Evolutionary conservation across 2,888 invertebrate genomes (phyloP), one percentile per base, ranked within the genome.

Genomic region (Leucozona laternaria): DNA sequence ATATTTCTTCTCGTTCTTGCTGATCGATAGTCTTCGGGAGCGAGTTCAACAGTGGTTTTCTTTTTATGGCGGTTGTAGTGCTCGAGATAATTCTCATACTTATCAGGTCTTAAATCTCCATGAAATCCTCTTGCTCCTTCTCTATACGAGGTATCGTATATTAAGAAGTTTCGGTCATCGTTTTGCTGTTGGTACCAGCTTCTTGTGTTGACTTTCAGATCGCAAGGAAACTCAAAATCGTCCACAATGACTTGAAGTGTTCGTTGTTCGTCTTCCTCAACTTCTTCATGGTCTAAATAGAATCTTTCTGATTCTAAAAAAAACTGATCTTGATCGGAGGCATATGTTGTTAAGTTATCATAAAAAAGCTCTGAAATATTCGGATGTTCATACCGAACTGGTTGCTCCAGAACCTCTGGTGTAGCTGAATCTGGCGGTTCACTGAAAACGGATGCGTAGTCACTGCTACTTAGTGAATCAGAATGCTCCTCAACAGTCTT

Each of bases 371-470:
- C 91, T 3, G 91, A 91, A 88, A 92, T 90, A 76, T 90, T 91
- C 11, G 92, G 91, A 84, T 92, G 91, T 77, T 92, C 92, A 76
- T 92, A 92, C 15, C 91, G 90, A 4, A 62, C 70, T 2, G 53
- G 48, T 20, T 55, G 72, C 13, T 71, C 75, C 0, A 50, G 5
- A 10, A 64, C 15, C 37, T 78, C 70, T 1, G 86, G 73, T 25
- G 64, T 40, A 45, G 37, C 50, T 7, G 55, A 48, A 2, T 72
- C 68, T 0, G 40, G 55, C 1, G 79, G 91, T 0, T 91, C 92
- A 79, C 92, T 92, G 60, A 92, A 93, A 0, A 93, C 93, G 0
- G 93, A 93, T 11, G 93, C 92, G 81, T 93, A 93, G 78, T 93
- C 93, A 66, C 92, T 92, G 85, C 92, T 93, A 88, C 93, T 93